These are phyloP conservation scores for Tympanoctomys barrerae DNA, from an alignment of 2,797 vertebrate species.

Conservation along the genomic window DNA sequence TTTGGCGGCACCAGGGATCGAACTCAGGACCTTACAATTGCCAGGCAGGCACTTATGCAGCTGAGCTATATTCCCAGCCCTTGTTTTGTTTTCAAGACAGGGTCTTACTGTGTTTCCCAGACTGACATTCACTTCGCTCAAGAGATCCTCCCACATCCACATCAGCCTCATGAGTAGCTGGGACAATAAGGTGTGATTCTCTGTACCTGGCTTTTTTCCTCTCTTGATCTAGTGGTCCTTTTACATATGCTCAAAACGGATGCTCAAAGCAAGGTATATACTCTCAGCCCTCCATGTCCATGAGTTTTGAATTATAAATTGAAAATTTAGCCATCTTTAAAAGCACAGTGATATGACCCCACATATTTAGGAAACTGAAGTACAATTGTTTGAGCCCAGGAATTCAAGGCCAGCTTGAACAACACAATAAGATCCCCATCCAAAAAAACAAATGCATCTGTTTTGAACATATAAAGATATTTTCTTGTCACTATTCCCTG, in stretches of 20 bases:
- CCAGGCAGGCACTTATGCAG: too few species aligned
- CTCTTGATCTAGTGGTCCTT: slow-evolving; percentile 52
- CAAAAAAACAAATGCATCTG: neutral
- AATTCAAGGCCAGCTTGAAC: neutral
- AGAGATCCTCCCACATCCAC: neutral
- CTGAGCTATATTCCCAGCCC: too few species aligned
- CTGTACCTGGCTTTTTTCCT: neutral
- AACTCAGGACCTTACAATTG: too few species aligned
- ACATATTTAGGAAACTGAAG: neutral
- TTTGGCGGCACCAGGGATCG: too few species aligned
- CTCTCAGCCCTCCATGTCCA: neutral
- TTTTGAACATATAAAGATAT: neutral
- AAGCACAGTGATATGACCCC: neutral
- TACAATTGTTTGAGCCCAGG: neutral
- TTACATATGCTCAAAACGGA: slow-evolving; percentile 50
- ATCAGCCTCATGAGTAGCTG: neutral
- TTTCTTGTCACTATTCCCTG: neutral
- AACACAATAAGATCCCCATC: neutral
- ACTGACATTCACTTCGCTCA: neutral
- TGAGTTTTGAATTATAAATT: neutral
- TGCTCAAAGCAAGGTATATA: neutral
- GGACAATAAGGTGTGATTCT: neutral
- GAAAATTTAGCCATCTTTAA: neutral
- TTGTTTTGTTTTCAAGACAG: neutral
- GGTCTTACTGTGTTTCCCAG: neutral